A percentile compares a stretch with the other conserved stretches of the same genome.
Evolutionary conservation across 2,113 vertebrate genomes (phyloP).

Genomic region (Onychostruthus taczanowskii): DNA sequence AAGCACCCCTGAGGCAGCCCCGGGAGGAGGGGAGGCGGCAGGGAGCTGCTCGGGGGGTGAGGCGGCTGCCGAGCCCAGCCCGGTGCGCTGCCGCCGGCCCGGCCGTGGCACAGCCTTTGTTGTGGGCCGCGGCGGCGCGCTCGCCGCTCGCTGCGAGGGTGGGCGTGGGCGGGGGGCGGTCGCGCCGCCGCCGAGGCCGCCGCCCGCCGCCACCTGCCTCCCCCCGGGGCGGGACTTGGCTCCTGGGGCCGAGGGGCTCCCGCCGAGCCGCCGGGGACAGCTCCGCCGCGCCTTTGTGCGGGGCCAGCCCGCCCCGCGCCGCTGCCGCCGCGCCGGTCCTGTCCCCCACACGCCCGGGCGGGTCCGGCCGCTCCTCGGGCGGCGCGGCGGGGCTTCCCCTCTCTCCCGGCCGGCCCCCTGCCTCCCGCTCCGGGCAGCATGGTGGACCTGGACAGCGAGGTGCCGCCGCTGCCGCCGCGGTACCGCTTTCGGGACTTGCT

Average conservation of each 20-base stretch:
- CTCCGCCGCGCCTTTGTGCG: background rate
- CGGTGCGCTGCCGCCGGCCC: fast-evolving
- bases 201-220: background rate
- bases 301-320: background rate
- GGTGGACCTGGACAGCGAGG: conserved; percentile 87
- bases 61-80: no score
- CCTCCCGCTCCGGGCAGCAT: conserved; percentile 62
- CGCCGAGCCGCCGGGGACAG: background rate
- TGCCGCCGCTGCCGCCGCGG: conserved; percentile 87
- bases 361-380: background rate
- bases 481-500: conserved; percentile 91
- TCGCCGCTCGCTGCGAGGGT: background rate
- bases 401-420: background rate
- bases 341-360: background rate
- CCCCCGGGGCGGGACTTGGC: background rate
- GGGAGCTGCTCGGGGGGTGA: no score
- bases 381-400: background rate
- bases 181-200: background rate
- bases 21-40: fast-evolving
- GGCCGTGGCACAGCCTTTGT: conserved; percentile 9
- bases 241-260: background rate
- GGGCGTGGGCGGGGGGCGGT: background rate
- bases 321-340: background rate
- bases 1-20: no score
- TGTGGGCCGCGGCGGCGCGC: conserved; percentile 8